A percentile compares a stretch with the other conserved stretches of the same genome.
These are phyloP conservation scores for Macrobrachium rosenbergii DNA, from an alignment of 1,140 invertebrate species.

Conservation along the genomic window DNA sequence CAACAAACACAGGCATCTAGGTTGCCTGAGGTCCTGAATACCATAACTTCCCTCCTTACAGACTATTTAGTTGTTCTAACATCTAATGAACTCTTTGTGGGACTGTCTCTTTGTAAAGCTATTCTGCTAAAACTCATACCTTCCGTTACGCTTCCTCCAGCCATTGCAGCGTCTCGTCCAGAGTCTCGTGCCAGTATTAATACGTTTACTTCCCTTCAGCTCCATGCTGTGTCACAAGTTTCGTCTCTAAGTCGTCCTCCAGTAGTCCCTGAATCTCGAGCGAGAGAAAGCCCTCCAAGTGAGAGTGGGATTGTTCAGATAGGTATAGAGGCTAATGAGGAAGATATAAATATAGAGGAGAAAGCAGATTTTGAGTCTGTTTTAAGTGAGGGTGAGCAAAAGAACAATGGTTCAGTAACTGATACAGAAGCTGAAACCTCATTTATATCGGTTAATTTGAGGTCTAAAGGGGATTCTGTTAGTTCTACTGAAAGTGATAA, in stretches of 20 bases:
- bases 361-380: slow-evolving; percentile 8
- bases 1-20: slow-evolving; percentile 62
- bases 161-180: slow-evolving; percentile 42
- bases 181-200: slow-evolving; percentile 53
- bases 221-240: slow-evolving; percentile 31
- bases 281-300: slow-evolving; percentile 46
- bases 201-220: slow-evolving; percentile 52
- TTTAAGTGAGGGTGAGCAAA: slow-evolving; percentile 23
- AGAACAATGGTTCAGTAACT: slow-evolving; percentile 33
- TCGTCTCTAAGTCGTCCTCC: slow-evolving; percentile 15
- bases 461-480: slow-evolving; percentile 11
- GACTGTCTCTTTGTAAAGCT: slow-evolving; percentile 64
- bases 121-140: slow-evolving; percentile 66
- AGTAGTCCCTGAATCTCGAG: slow-evolving; percentile 35
- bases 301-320: slow-evolving; percentile 63
- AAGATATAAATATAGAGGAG: slow-evolving; percentile 23
- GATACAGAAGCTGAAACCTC: slow-evolving; percentile 56
- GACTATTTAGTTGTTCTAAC: slow-evolving; percentile 54
- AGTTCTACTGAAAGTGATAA: slow-evolving; percentile 13
- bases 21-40: slow-evolving; percentile 60
- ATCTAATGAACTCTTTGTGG: slow-evolving; percentile 55
- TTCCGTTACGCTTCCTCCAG: slow-evolving; percentile 51
- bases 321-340: slow-evolving; percentile 58
- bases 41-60: slow-evolving; percentile 64
- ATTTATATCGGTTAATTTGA: slow-evolving; percentile 37